Evolutionary conservation across 2,888 invertebrate species (phyloP).

Genomic region (Boloria selene): DNA sequence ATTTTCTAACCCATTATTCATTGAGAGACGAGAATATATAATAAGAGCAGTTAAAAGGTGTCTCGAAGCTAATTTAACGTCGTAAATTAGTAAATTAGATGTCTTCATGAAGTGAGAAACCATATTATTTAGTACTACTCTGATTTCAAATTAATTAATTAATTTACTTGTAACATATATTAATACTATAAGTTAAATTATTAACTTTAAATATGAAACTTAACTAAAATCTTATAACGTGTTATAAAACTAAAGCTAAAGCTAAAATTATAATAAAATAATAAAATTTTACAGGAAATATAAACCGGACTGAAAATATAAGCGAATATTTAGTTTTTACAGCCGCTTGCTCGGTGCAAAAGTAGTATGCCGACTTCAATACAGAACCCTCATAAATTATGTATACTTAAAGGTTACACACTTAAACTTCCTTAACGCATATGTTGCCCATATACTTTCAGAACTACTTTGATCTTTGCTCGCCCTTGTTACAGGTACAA

Average conservation of each 20-base stretch:
- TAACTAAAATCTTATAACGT: not conserved
- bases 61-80: not conserved
- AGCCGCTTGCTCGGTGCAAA: conserved; percentile 1
- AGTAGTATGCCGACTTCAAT: conserved; percentile 10
- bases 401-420: conserved; percentile 13
- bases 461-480: conserved; percentile 17
- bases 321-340: conserved; percentile 2
- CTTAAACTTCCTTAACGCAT: conserved; percentile 5
- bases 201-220: not conserved
- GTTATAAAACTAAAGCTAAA: not conserved
- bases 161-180: not conserved
- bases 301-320: conserved; percentile 1
- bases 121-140: not conserved
- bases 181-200: not conserved
- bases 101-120: not conserved
- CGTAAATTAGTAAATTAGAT: conserved; percentile 4
- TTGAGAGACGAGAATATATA: not conserved
- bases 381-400: conserved; percentile 20
- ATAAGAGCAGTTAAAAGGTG: not conserved
- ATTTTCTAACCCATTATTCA: not conserved
- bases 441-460: conserved; percentile 9
- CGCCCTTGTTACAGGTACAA: conserved; percentile 1
- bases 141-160: not conserved
- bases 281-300: not conserved
- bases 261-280: not conserved